A percentile compares a stretch with the other conserved stretches of the same genome.
phyloP scores from a whole-genome alignment of 2,888 invertebrate genomes.

The Pycnomerus fuliginosus region DNA sequence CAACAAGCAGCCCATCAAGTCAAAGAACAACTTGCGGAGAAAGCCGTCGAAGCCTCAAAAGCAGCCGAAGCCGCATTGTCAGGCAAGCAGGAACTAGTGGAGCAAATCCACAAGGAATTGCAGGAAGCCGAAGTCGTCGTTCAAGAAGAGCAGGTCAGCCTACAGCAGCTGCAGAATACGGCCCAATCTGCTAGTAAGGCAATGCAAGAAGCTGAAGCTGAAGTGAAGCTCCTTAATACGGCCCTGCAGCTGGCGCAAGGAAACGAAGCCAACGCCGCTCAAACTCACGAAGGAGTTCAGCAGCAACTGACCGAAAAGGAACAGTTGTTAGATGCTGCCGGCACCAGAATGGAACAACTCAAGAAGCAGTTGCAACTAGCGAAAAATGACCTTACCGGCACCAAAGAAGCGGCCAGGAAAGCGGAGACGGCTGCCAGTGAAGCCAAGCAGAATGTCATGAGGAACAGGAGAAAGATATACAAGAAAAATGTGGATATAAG shows the following conservation, averaged over 20 bases:
- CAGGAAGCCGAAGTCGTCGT: conserved; percentile 60
- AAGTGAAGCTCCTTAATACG: conserved; percentile 54
- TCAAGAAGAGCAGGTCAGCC: conserved; percentile 57
- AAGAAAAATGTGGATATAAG: too few species aligned
- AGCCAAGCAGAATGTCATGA: conserved; percentile 63
- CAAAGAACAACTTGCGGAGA: conserved; percentile 70
- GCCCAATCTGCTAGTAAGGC: conserved; percentile 64
- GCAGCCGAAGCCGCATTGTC: conserved; percentile 70
- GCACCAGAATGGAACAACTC: conserved; percentile 63
- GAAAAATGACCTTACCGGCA: conserved; percentile 63
- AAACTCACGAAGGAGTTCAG: conserved; percentile 61
- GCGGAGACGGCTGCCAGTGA: conserved; percentile 68
- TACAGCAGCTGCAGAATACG: conserved; percentile 64
- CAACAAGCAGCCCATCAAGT: conserved; percentile 68
- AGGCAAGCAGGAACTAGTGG: conserved; percentile 69
- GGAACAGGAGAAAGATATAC: conserved; percentile 48
- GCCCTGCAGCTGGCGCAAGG: conserved; percentile 58
- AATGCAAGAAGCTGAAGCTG: conserved; percentile 60
- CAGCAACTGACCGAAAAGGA: conserved; percentile 65
- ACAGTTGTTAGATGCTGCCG: conserved; percentile 67
- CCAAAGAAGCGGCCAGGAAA: conserved; percentile 66
- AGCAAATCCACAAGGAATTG: conserved; percentile 67
- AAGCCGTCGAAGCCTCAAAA: conserved; percentile 69
- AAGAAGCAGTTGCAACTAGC: conserved; percentile 63
- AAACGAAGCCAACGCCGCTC: conserved; percentile 62